phyloP scores from a whole-genome alignment of 2,113 vertebrate genomes.

The Scomber colias region DNA sequence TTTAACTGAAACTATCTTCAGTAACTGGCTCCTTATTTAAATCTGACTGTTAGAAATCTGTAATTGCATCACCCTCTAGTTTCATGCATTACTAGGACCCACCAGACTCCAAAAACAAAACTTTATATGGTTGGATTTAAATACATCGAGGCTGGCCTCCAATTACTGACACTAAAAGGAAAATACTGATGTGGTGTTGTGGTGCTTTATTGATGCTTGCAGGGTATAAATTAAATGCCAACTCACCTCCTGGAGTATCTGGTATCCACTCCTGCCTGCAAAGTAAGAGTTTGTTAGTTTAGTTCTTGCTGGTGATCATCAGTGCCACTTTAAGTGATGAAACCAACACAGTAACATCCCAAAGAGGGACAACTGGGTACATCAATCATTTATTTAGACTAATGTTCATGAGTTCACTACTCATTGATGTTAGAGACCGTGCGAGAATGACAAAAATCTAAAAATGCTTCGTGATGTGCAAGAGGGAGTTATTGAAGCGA shows the following conservation, averaged over 20 bases:
- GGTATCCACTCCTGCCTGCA: conserved; percentile 55
- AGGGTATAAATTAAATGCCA: background rate
- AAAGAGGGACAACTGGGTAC: background rate
- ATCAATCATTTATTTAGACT: background rate
- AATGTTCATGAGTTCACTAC: background rate
- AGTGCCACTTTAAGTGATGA: background rate
- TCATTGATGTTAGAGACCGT: background rate
- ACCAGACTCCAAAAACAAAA: background rate
- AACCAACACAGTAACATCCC: background rate
- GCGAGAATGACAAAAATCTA: background rate
- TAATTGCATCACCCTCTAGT: background rate
- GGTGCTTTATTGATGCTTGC: background rate
- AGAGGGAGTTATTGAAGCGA: background rate
- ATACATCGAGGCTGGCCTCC: background rate
- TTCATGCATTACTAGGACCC: background rate
- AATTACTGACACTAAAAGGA: background rate
- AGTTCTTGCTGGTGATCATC: background rate
- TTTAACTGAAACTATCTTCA: too few relatives aligned
- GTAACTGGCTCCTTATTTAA: background rate
- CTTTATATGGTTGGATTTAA: background rate
- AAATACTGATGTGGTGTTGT: too few relatives aligned
- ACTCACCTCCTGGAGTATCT: conserved; percentile 76
- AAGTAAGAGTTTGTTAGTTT: conserved; percentile 36
- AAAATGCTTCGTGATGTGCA: background rate
- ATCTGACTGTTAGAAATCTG: background rate